Evolutionary conservation across 1,140 invertebrate species (phyloP).

Genomic region (Drosophila tsacasi): DNA sequence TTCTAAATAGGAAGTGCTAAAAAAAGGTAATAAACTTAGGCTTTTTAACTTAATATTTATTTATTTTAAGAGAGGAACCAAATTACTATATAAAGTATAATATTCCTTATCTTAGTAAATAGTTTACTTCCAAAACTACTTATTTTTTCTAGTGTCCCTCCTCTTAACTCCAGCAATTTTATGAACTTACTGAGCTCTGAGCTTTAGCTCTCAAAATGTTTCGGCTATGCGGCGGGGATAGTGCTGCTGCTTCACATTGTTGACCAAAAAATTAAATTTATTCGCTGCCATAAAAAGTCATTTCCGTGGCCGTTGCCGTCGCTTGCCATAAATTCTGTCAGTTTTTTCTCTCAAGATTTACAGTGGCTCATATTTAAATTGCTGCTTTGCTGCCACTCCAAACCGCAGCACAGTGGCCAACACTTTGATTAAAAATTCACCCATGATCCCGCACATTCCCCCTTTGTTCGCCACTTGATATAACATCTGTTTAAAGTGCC

Average conservation of each 20-base stretch:
- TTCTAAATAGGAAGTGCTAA: not conserved
- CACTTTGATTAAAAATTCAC: slow-evolving; percentile 78
- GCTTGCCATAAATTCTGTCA: slow-evolving; percentile 77
- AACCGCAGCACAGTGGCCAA: slow-evolving; percentile 55
- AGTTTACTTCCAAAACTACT: too few relatives aligned
- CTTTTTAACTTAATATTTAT: not conserved
- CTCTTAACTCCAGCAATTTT: slow-evolving; percentile 54
- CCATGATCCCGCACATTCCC: slow-evolving; percentile 30
- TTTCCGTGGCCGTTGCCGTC: slow-evolving; percentile 66
- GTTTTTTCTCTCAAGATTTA: slow-evolving; percentile 80
- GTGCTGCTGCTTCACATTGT: slow-evolving; percentile 65
- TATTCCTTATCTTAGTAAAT: not conserved
- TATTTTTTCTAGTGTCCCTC: not conserved
- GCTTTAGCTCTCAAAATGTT: slow-evolving; percentile 9
- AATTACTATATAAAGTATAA: too few relatives aligned
- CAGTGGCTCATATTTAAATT: slow-evolving; percentile 79
- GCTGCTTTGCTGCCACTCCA: slow-evolving; percentile 58
- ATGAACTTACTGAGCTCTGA: slow-evolving; percentile 58
- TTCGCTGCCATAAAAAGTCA: slow-evolving; percentile 81
- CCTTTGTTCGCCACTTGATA: not conserved
- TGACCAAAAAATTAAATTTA: slow-evolving; percentile 84
- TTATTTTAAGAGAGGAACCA: not conserved
- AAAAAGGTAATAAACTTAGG: too few relatives aligned
- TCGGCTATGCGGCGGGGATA: not conserved
- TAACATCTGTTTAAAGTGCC: slow-evolving; percentile 20